Evolutionary conservation across 2,113 vertebrate species (phyloP).

Genomic region (Lamprotornis superbus): DNA sequence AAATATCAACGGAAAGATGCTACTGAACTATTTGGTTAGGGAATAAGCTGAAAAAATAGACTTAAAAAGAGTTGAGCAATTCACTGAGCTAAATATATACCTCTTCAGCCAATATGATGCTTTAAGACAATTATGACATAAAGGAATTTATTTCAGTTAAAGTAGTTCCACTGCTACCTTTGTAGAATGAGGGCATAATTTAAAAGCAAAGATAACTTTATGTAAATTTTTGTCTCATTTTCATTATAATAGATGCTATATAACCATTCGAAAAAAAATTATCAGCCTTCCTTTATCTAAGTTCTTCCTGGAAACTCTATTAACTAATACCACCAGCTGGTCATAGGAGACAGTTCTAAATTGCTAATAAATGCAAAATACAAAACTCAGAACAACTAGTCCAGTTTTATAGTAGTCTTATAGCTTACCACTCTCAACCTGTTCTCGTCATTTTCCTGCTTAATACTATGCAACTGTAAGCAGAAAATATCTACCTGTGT

Average conservation of each 20-base stretch:
- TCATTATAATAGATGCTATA: not conserved
- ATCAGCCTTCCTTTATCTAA: not conserved
- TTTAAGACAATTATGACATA: not conserved
- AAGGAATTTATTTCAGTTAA: not conserved
- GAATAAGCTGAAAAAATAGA: not conserved
- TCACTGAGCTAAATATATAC: not conserved
- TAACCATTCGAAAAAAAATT: not conserved
- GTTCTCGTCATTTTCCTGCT: not conserved
- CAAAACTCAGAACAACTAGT: not conserved
- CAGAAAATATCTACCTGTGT: not conserved
- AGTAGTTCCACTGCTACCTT: not conserved
- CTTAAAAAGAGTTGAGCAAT: not conserved
- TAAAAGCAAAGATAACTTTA: not conserved
- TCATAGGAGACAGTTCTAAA: not conserved
- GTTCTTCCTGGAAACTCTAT: not conserved
- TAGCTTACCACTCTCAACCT: not conserved
- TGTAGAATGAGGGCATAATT: not conserved
- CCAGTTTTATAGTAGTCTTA: not conserved
- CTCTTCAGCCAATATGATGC: not conserved
- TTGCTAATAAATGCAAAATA: not conserved
- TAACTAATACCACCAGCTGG: not conserved
- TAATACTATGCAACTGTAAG: not conserved
- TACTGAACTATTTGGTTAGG: not conserved
- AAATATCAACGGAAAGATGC: not conserved
- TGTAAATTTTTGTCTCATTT: not conserved